Conservation (phyloP, 2,888 invertebrate species). For the Herminia tarsipennalis region DNA sequence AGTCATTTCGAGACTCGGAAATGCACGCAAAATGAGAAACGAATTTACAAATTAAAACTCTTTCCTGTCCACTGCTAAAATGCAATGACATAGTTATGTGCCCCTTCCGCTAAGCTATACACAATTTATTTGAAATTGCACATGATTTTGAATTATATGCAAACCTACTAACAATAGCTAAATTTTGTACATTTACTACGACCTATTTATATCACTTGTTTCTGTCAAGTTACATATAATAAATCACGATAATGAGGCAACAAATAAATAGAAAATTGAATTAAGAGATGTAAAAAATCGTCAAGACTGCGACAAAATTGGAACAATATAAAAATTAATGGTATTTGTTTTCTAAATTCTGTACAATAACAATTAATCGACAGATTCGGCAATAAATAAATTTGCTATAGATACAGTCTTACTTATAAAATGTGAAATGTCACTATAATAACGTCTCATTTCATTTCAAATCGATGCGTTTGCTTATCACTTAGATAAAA, state of each 20-base stretch:
- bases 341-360: slow-evolving; percentile 69
- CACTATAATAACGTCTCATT: slow-evolving; percentile 63
- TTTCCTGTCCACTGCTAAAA: slow-evolving; percentile 78
- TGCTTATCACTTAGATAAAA: slow-evolving; percentile 82
- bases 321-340: slow-evolving; percentile 77
- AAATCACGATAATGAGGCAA: slow-evolving; percentile 60
- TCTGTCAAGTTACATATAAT: slow-evolving; percentile 67
- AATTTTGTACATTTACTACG: slow-evolving; percentile 80
- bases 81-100: slow-evolving; percentile 79
- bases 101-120: slow-evolving; percentile 67
- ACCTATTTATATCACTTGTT: slow-evolving; percentile 77
- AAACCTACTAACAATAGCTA: slow-evolving; percentile 76
- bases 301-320: slow-evolving; percentile 72
- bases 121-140: slow-evolving; percentile 73
- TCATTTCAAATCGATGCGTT: slow-evolving; percentile 68
- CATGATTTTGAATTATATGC: slow-evolving; percentile 81
- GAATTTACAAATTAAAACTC: slow-evolving; percentile 74
- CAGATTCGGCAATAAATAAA: slow-evolving; percentile 81
- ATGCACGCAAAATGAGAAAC: slow-evolving; percentile 81
- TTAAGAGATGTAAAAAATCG: slow-evolving; percentile 61
- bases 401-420: slow-evolving; percentile 83
- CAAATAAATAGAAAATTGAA: slow-evolving; percentile 73
- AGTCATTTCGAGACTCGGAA: slow-evolving; percentile 75
- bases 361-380: slow-evolving; percentile 77
- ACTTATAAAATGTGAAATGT: slow-evolving; percentile 76